Evolutionary conservation across 2,888 invertebrate species (phyloP).

Genomic region (Balanococcus diminutus): DNA sequence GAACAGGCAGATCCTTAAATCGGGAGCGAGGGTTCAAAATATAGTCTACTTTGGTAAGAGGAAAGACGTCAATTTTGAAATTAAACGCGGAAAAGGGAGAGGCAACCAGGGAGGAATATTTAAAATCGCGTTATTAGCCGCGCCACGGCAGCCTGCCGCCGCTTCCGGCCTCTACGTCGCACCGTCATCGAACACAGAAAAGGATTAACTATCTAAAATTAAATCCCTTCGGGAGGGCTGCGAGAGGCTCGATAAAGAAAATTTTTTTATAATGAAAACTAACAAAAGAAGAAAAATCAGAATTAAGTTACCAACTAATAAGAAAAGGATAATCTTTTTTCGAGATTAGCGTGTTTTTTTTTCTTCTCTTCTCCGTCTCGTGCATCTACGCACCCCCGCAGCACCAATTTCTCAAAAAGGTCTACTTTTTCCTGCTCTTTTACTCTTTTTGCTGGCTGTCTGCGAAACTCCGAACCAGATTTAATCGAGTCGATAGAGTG

Average conservation of each 20-base stretch:
- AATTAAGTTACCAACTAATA: conserved; percentile 40
- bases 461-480: not conserved
- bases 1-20: no score
- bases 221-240: conserved; percentile 46
- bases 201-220: conserved; percentile 45
- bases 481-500: not conserved
- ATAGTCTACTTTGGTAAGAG: not conserved
- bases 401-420: not conserved
- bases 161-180: not conserved
- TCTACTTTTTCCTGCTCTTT: not conserved
- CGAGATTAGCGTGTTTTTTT: not conserved
- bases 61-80: not conserved
- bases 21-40: not conserved
- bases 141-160: not conserved
- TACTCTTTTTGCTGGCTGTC: not conserved
- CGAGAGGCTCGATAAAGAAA: conserved; percentile 52
- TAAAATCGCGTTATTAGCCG: conserved; percentile 36
- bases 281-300: conserved; percentile 45
- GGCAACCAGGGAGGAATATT: not conserved
- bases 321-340: conserved; percentile 36
- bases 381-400: not conserved
- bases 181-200: not conserved
- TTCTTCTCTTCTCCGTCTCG: not conserved
- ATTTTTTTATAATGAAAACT: conserved; percentile 47
- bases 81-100: not conserved